Conservation (phyloP, 2,888 invertebrate species). For the Megalurothrips usitatus region DNA sequence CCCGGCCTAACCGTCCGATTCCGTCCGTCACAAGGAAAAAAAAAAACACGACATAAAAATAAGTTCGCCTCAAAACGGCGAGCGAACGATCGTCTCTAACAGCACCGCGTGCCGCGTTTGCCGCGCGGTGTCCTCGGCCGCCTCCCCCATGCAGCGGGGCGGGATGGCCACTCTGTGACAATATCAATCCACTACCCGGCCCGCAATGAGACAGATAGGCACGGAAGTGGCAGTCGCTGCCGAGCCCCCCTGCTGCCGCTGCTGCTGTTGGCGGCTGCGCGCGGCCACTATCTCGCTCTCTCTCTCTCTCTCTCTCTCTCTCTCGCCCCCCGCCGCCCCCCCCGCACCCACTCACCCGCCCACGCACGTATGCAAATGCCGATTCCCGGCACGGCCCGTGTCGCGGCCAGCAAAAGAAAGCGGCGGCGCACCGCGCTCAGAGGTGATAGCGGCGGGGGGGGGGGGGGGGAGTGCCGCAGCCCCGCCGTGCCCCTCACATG, state of each 20-base stretch:
- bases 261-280: too few species aligned
- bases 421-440: neutral
- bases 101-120: too few species aligned
- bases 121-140: neutral
- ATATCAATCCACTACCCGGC: neutral
- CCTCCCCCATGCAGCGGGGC: neutral
- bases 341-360: neutral
- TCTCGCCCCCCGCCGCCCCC: neutral
- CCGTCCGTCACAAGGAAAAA: too few species aligned
- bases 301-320: too few species aligned
- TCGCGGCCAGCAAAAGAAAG: neutral
- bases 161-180: neutral
- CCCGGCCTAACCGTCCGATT: too few species aligned
- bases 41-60: too few species aligned
- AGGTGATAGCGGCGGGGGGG: neutral
- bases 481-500: too few species aligned
- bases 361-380: constrained; percentile 12
- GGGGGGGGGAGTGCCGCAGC: neutral
- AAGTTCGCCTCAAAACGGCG: too few species aligned
- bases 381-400: neutral
- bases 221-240: neutral
- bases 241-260: neutral
- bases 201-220: neutral
- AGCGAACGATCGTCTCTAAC: too few species aligned
- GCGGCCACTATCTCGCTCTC: too few species aligned